Base-by-base conservation (phyloP, 2,888 invertebrate species). In the Deroplatys truncata region DNA sequence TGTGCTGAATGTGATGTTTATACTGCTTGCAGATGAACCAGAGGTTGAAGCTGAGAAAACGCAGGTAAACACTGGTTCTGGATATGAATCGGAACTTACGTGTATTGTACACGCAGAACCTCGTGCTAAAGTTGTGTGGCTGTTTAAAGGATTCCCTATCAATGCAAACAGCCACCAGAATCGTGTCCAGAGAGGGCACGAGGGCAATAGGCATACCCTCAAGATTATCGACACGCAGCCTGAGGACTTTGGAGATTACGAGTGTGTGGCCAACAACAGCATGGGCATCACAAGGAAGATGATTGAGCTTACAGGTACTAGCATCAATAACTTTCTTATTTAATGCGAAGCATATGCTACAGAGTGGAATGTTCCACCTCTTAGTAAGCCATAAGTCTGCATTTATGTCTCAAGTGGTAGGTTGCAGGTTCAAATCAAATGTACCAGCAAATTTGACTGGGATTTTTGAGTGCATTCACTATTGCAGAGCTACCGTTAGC, bases 51-150 rank as follows among this genome's bases (percentile, higher is more conserved):
- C 94, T 16, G 93, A 94, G 90, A 93, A 93, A 91, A 92, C 93
- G 88, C 92, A 93, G 25, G 93, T 94, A 4, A 93, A 93, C 91
- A 93, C 94, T 16, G 93, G 93, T 56, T 92, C 93, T 89, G 93
- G 93, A 43, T 92, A 92, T 86, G 93, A 93, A 88, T 93, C 93
- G 1, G 93, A 94, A 90, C 91, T 94, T 86, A 92, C 92, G 16
- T 94, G 94, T 90, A 92, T 92, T 25, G 94, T 94, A 0, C 93
- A 93, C 89, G 93, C 93, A 9, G 93, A 93, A 87, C 94, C 94
- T 8, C 92, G 92, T 88, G 92, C 94, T 4, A 91, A 91, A 10
- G 93, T 94, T 8, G 90, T 91, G 4, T 94, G 94, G 94, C 91
- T 91, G 88, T 93, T 92, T 91, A 91, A 93, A 88, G 92, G 92